Base-by-base conservation (phyloP, 2,113 vertebrate species). In the Boleophthalmus pectinirostris region DNA sequence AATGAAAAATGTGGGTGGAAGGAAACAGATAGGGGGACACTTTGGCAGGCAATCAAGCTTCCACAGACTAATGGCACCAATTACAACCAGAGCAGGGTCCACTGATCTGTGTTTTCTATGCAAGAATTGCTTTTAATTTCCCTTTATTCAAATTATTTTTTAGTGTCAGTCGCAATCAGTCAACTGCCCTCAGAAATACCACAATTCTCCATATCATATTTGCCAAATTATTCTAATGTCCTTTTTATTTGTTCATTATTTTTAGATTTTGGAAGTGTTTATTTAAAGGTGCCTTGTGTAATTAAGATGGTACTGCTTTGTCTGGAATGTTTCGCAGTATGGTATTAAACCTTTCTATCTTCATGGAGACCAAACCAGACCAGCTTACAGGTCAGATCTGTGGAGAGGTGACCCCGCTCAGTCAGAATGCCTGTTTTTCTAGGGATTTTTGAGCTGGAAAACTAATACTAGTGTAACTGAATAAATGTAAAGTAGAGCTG, bases 21-120 rank as follows among this genome's bases (percentile, higher is more conserved):
- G 78, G 53, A 78, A 85, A 80, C 5, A 67, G 76, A 85, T 82
- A 74, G 78, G 76, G 61, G 87, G 84, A 71, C 86, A 90, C 87
- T 90, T 88, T 86, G 78, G 68, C 88, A 91, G 43, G 70, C 77
- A 85, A 84, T 88, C 87, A 86, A 85, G 79, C 83, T 66, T 77
- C 75, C 66, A 90, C 86, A 88, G 80, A 86, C 78, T 83, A 91
- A 89, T 82, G 78, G 81, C 76, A 81, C 81, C 84, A 91, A 91
- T 93, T 92, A 89, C 66, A 84, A 81, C 57, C 77, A 86, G 89
- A 66, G 80, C 81, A n/a, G 68, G 79, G 72, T 75, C 73, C 82
- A 79, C 79, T 87, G 87, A 92, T 88, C 80, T 73, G 47, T 21
- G 64, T 76, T 82, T 63, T 72, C 80, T 68, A 80, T 56, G 72